Evolutionary conservation across 2,797 vertebrate genomes (phyloP).

Genomic region (Petrocephalus sullivani): DNA sequence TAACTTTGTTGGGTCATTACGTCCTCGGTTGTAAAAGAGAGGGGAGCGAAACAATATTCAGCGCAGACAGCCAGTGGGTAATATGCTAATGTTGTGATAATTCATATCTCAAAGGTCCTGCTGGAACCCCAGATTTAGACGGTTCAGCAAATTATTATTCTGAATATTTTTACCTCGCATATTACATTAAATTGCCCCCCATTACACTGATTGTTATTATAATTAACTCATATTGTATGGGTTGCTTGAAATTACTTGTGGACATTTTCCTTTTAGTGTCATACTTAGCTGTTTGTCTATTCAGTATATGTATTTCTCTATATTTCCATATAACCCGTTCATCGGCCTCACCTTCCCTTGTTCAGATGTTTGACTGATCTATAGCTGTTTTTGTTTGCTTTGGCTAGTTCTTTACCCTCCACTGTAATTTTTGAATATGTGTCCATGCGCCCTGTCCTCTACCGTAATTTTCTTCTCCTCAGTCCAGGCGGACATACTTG

Average conservation of each 20-base stretch:
- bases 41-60: background rate
- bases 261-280: background rate
- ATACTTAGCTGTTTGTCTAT: background rate
- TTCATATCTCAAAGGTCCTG: background rate
- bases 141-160: background rate
- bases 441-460: slow-evolving; percentile 31
- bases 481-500: slow-evolving; percentile 19
- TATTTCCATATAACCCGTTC: background rate
- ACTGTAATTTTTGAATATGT: slow-evolving; percentile 25
- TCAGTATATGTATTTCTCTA: background rate
- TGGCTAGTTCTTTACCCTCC: background rate
- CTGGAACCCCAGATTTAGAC: background rate
- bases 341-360: background rate
- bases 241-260: slow-evolving; percentile 2
- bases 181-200: background rate
- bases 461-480: slow-evolving; percentile 23
- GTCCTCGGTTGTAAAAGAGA: background rate
- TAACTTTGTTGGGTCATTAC: background rate
- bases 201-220: background rate
- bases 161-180: slow-evolving; percentile 26
- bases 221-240: background rate
- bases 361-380: slow-evolving; percentile 2
- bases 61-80: background rate
- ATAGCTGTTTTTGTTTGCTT: slow-evolving; percentile 2
- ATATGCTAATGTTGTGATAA: background rate